Percentiles rank a stretch among this genome's conserved stretches.
Conservation (phyloP, 2,113 vertebrate genomes). For the Phyllostomus discolor region DNA sequence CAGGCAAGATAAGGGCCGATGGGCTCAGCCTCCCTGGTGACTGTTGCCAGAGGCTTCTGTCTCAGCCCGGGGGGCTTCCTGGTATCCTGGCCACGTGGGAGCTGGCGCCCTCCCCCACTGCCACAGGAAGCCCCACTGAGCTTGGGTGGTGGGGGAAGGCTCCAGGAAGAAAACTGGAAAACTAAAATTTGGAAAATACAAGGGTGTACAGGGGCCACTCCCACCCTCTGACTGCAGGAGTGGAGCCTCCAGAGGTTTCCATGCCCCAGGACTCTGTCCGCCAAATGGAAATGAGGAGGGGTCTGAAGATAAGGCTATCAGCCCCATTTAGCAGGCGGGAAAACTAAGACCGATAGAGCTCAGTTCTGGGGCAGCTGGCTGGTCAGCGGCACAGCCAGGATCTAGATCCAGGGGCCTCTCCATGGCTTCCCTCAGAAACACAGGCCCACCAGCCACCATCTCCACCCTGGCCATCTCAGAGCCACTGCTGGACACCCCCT, state of each 20-base stretch:
- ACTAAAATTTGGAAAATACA: not conserved
- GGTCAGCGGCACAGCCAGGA: not conserved
- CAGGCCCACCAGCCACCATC: not conserved
- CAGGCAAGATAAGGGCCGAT: constrained; percentile 60
- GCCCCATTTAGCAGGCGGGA: not conserved
- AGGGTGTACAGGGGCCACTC: not conserved
- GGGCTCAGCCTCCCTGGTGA: constrained; percentile 48
- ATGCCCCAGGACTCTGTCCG: not conserved
- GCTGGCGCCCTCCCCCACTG: not conserved
- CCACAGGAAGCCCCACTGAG: not conserved
- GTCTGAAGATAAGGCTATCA: not conserved
- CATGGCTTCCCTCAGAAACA: not conserved
- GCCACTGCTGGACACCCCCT: not conserved
- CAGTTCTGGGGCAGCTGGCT: not conserved
- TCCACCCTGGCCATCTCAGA: not conserved
- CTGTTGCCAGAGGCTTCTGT: constrained; percentile 26
- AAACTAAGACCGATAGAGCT: not conserved
- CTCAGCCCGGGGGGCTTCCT: constrained; percentile 51
- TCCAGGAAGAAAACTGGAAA: not conserved
- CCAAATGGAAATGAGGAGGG: not conserved
- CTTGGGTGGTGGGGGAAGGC: not conserved
- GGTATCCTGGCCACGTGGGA: not conserved
- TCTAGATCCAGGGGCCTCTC: not conserved
- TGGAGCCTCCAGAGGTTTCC: not conserved
- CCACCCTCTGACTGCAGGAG: not conserved